Evolutionary conservation across 2,888 invertebrate species (phyloP), one percentile per base, ranked within the genome.

Genomic region (Boloria euphrosyne): DNA sequence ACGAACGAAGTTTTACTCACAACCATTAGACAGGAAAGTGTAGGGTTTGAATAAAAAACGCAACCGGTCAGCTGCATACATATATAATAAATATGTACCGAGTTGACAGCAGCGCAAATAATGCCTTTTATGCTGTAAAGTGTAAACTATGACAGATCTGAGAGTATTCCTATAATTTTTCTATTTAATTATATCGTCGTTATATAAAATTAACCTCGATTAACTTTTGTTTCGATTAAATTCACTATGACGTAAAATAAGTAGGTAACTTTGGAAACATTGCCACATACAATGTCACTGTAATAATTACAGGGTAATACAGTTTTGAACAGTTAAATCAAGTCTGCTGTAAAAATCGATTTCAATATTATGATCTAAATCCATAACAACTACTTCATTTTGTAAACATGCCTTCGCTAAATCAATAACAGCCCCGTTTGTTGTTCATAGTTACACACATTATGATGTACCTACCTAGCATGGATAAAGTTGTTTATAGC

Each of bases 381-480:
- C 38, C 31, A 51, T 31, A 61, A 61, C 17, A 38, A 52, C 43
- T 44, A 52, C 16, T 13, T 61, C 22, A 52, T 52, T 52, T 38
- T 47, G 47, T 49, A 44, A 57, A 63, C 59, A 59, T 67, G 67
- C 63, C 31, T 59, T 67, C 67, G 63, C 59, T 59, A 58, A 58
- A 52, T 22, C 57, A 66, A 62, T 52, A 62, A 62, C 53, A 59
- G 31, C 43, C n/a, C 63, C 63, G 18, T 44, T 61, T 62, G 62
- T 57, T 55, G 61, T 61, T 55, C 47, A 16, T 43, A 22, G 43
- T 53, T 58, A 58, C 38, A 49, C 49, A 59, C 50, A 38, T n/a
- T 46, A 49, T 17, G 31, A 50, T 31, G 38, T 14, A 58, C 27
- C 46, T 18, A 46, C 59, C 22, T 51, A n/a, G 18, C 57, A 57